Evolutionary conservation across 2,113 vertebrate species (phyloP), one percentile per base, ranked within the genome.

Genomic region (Rhinoderma darwinii): DNA sequence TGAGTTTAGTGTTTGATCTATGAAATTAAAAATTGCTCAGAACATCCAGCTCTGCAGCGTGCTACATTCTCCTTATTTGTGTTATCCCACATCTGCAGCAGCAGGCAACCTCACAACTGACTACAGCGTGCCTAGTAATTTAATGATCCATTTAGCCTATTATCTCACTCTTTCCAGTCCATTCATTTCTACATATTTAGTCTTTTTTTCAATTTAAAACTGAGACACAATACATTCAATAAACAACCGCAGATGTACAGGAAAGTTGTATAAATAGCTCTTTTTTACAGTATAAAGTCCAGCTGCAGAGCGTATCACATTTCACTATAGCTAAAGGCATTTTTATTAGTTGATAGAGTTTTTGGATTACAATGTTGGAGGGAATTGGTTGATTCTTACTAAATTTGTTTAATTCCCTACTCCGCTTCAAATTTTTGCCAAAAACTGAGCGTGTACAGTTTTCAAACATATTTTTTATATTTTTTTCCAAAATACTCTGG

Each of bases 31-130:
- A 41, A 81, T 78, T 78, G 50, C 76, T 78, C 43, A 54, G 76
- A 47, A 56, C 50, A 43, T 56, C 56, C 56, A 63, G 78, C 78
- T 41, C 54, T 81, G 37, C 14, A 41, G 22, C 37, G 3, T 10
- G 5, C 25, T 81, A 41, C 37, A 63, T 63, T 37, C 78, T 81
- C 56, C 5, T 43, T 59, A 43, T 63, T 43, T 81, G 78, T 41
- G 37, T 54, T 43, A 63, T 80, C 47, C 78, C 54, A 80, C 77
- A 81, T 81, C 78, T 44, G 78, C 54, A 61, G 78, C n/a, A 63
- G 37, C 78, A 41, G 61, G 56, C 35, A 63, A 81, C 78, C 51
- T 61, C 37, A 63, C 41, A 43, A 61, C 54, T 63, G 37, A 59
- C 54, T 61, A 37, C 5, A 61, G 54, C 61, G 25, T 43, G 25